Conservation (phyloP, 2,888 invertebrate species). For the Galerucella pusilla region DNA sequence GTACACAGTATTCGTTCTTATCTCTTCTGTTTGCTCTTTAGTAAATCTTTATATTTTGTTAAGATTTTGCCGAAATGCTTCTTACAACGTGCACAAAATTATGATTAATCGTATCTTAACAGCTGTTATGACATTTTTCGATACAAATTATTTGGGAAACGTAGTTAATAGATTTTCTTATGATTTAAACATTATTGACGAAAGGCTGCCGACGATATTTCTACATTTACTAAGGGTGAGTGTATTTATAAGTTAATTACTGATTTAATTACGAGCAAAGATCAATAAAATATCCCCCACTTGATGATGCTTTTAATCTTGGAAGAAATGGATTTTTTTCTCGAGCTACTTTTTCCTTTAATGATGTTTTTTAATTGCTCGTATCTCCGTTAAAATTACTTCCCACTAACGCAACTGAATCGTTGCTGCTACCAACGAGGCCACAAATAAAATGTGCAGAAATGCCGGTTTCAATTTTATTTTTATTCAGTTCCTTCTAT, state of each 20-base stretch:
- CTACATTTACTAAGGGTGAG: constrained; percentile 45
- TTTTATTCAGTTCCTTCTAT: too few species aligned
- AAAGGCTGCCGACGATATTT: constrained; percentile 44
- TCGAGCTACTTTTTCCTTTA: constrained; percentile 3
- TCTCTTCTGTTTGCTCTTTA: constrained; percentile 32
- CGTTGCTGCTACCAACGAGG: not conserved
- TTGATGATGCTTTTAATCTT: not conserved
- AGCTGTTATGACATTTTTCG: constrained; percentile 43
- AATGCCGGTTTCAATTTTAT: too few species aligned
- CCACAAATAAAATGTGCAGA: not conserved
- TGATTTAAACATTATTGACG: constrained; percentile 47
- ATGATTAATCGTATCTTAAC: constrained; percentile 39
- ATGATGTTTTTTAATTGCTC: constrained; percentile 12
- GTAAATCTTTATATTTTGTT: constrained; percentile 34
- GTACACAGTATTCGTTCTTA: constrained; percentile 41
- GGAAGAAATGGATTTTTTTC: not conserved
- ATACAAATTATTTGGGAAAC: constrained; percentile 45
- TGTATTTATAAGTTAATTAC: not conserved
- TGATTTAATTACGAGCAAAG: not conserved
- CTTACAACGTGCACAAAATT: constrained; percentile 42
- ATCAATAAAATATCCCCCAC: not conserved
- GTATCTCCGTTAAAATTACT: constrained; percentile 1
- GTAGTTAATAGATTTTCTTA: constrained; percentile 47
- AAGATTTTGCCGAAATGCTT: constrained; percentile 38
- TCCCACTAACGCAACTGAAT: not conserved